phyloP scores from a whole-genome alignment of 2,797 vertebrate genomes.

The Neosalanx taihuensis region DNA sequence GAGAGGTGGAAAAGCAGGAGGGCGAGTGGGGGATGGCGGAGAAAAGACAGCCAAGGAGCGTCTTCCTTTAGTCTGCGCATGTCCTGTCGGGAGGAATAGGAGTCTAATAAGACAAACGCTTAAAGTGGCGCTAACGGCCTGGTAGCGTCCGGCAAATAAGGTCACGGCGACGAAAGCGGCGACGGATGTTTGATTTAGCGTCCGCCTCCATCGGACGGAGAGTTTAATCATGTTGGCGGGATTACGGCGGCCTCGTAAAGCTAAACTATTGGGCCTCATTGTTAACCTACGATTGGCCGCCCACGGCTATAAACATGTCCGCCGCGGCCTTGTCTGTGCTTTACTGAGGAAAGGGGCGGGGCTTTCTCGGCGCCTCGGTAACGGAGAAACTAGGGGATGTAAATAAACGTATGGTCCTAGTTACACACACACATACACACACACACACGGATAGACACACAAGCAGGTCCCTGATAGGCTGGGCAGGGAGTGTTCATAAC shows the following conservation, averaged over 20 bases:
- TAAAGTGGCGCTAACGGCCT: slow-evolving; percentile 27
- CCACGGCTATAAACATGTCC: slow-evolving; percentile 67
- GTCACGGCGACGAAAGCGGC: slow-evolving; percentile 32
- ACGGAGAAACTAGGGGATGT: slow-evolving; percentile 52
- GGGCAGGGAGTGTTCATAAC: neutral
- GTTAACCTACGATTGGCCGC: slow-evolving; percentile 72
- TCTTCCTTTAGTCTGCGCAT: too few relatives aligned
- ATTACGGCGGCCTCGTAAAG: slow-evolving; percentile 65
- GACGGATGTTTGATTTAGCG: slow-evolving; percentile 44
- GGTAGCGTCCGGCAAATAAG: slow-evolving; percentile 46
- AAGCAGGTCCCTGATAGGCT: neutral
- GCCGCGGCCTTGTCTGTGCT: slow-evolving; percentile 62
- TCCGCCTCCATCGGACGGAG: slow-evolving; percentile 59
- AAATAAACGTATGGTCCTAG: slow-evolving; percentile 61
- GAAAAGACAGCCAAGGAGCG: slow-evolving; percentile 5
- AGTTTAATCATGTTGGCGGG: slow-evolving; percentile 72
- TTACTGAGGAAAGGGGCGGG: slow-evolving; percentile 55
- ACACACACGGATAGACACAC: neutral
- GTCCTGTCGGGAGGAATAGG: neutral
- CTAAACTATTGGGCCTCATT: slow-evolving; percentile 59
- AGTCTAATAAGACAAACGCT: slow-evolving; percentile 29
- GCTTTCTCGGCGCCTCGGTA: slow-evolving; percentile 38
- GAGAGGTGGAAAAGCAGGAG: slow-evolving; percentile 3
- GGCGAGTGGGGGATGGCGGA: slow-evolving; percentile 19
- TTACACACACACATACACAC: too few relatives aligned